Base-by-base conservation (phyloP, 2,888 invertebrate species). In the Morpho helenor region DNA sequence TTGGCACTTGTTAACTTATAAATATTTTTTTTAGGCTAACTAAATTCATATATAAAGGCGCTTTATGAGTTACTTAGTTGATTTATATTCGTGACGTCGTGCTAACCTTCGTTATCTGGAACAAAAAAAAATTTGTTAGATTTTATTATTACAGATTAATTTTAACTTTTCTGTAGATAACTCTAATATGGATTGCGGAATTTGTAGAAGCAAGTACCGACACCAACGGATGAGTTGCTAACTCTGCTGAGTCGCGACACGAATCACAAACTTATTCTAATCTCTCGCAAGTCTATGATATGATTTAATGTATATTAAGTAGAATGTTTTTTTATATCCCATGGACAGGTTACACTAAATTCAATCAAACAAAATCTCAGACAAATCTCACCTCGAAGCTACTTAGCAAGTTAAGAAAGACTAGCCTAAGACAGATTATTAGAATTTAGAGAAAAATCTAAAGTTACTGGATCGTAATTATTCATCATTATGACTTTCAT, bases 11-110 rank as follows among this genome's bases (percentile, higher is more conserved):
- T 70, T 70, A 77, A 74, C 71, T 77, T 78, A 80, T 72, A 73
- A 71, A 66, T 73, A 69, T 69, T 66, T 71, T n/a, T 71, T 67
- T 79, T 79, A 64, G 64, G 73, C 75, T 82, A 81, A 72, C 68
- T 78, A 82, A n/a, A 82, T 82, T 79, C 53, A 53, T 53, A 23
- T 52, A 7, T 82, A 75, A 87, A 88, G 86, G 88, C 88, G 88
- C 81, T 87, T 86, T 66, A 80, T 84, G 77, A 80, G 77, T 83
- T 79, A 67, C 71, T 81, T 70, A 72, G 73, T 77, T 74, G 68
- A 61, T 72, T 73, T 69, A 67, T 69, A 69, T 69, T 68, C 73
- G 67, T 65, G 72, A 68, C 55, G 61, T 55, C 60, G 66, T 69
- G 58, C 79, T 71, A 70, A 70, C 73, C 66, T 70, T 22, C 67